Base-by-base conservation (phyloP, 2,113 vertebrate species). In the Isurus oxyrinchus region DNA sequence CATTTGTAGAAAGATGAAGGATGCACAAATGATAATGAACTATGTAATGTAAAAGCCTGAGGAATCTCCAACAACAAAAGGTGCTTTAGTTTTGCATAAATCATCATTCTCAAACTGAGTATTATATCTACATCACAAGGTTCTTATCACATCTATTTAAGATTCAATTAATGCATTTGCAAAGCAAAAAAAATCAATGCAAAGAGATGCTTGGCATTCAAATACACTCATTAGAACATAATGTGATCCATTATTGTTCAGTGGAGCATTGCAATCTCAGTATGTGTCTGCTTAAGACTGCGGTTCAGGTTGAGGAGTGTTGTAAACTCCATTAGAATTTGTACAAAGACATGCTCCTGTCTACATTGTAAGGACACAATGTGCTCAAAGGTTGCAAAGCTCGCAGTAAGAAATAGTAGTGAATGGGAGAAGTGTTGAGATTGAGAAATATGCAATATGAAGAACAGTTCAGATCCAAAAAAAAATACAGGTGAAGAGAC, bases 161-260 rank as follows among this genome's bases (percentile, higher is more conserved):
- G 90, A 59, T 61, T n/a, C 55, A 61, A n/a, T 93, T 63, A 94
- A 63, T 63, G 31, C 4, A 94, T 23, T 94, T 61, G 10, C 63
- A 94, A 63, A n/a, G 35, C 1, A 27, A 63, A 93, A 59, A n/a
- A 61, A 94, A 40, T 63, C 90, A 94, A 61, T 94, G 63, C 91
- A 94, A 40, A 94, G 91, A 5, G 35, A 94, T 63, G 61, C n/a
- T 63, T 63, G n/a, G 25, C 61, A 94, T 63, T 94, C 59, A 94
- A 94, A 40, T 94, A 63, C 19, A 61, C 35, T 40, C 91, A 61
- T n/a, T 63, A 23, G 59, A 94, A 63, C 91, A 94, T 94, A 61
- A 94, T 40, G 91, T 63, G 35, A 63, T 94, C 31, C 49, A 94
- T 94, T 94, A 94, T 40, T 94, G 57, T n/a, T 94, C 91, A 66